These are phyloP conservation scores for Austrofundulus limnaeus DNA, from an alignment of 2,113 vertebrate species.

Conservation along the genomic window DNA sequence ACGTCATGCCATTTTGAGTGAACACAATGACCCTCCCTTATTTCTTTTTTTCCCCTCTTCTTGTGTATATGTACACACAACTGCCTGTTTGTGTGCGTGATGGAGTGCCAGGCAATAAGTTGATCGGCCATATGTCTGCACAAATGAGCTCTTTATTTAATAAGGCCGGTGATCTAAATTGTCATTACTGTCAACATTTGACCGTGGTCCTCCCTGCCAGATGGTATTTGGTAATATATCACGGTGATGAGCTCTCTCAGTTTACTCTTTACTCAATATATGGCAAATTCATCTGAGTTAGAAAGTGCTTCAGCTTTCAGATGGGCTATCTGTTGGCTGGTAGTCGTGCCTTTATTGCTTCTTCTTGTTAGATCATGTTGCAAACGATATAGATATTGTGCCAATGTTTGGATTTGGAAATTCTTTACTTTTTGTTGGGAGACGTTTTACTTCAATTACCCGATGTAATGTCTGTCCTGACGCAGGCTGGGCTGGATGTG, in stretches of 20 bases:
- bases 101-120: conserved; percentile 54
- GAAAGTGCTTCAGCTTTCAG: conserved; percentile 22
- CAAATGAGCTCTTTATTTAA: conserved; percentile 76
- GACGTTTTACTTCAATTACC: conserved; percentile 6
- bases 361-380: not conserved
- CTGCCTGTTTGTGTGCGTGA: conserved; percentile 26
- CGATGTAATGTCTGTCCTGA: conserved; percentile 6
- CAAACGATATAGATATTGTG: not conserved
- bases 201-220: conserved; percentile 65
- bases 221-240: conserved; percentile 67
- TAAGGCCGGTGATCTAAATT: conserved; percentile 74
- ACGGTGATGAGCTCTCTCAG: conserved; percentile 59
- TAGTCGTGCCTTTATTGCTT: not conserved
- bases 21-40: not conserved
- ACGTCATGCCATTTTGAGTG: not conserved
- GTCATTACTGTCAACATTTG: conserved; percentile 79
- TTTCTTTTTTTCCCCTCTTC: not conserved
- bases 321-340: conserved; percentile 11
- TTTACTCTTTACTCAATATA: conserved; percentile 59
- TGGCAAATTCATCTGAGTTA: conserved; percentile 45
- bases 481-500: conserved; percentile 10
- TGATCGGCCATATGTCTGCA: conserved; percentile 74
- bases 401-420: not conserved
- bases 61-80: conserved; percentile 10
- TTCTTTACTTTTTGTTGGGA: not conserved